These are phyloP conservation scores for Gerris lacustris DNA, from an alignment of 2,888 invertebrate species.

Conservation along the genomic window DNA sequence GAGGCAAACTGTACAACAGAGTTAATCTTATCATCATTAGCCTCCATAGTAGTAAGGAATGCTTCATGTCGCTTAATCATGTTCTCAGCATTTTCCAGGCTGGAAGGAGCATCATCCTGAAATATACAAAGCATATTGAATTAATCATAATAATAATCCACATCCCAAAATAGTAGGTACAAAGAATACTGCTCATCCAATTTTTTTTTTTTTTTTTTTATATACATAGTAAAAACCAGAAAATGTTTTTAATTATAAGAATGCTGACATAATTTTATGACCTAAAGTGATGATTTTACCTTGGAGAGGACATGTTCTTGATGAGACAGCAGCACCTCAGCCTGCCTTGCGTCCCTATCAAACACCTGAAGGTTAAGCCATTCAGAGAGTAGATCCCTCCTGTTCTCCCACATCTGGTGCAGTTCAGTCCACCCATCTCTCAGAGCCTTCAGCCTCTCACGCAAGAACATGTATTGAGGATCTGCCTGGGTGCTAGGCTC, in stretches of 20 bases:
- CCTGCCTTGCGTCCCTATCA: conserved; percentile 92
- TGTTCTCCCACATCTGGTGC: conserved; percentile 99
- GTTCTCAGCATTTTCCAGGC: conserved; percentile 92
- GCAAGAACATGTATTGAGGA: conserved; percentile 99
- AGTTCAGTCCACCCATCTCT: conserved; percentile 99
- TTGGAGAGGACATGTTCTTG: conserved; percentile 46
- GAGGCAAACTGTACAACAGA: conserved; percentile 89
- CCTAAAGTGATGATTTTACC: neutral
- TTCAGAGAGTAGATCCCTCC: conserved; percentile 87
- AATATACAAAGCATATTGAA: conserved; percentile 49
- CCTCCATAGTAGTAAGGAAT: conserved; percentile 98
- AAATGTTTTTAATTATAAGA: too few relatives aligned
- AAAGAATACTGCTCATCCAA: too few relatives aligned
- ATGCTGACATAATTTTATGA: too few relatives aligned
- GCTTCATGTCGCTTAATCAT: conserved; percentile 95
- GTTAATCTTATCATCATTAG: conserved; percentile 98
- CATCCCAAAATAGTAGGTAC: too few relatives aligned
- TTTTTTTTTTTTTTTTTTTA: too few relatives aligned
- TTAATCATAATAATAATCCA: too few relatives aligned
- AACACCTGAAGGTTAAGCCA: conserved; percentile 89
- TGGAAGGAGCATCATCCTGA: conserved; percentile 87
- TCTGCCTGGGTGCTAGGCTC: conserved; percentile 82
- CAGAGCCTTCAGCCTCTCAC: conserved; percentile 91
- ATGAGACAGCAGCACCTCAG: conserved; percentile 91
- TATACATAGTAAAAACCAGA: too few relatives aligned